A percentile compares a stretch with the other conserved stretches of the same genome.
phyloP scores from a whole-genome alignment of 2,113 vertebrate genomes.

The Furnarius figulus region DNA sequence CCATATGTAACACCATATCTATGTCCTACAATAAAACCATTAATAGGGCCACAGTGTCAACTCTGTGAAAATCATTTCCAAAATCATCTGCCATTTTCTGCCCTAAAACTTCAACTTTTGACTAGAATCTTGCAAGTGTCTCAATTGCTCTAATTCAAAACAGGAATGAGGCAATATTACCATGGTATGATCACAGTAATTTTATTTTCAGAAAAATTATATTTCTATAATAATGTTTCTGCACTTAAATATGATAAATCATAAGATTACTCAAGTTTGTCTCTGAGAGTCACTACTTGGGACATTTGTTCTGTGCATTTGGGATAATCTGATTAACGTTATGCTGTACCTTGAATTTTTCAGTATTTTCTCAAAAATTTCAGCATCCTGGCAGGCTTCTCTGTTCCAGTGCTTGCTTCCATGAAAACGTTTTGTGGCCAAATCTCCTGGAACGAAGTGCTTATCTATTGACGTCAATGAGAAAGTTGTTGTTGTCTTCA shows the following conservation, averaged over 20 bases:
- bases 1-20: neutral
- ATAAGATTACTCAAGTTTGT: neutral
- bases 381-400: neutral
- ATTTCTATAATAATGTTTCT: neutral
- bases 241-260: neutral
- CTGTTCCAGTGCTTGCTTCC: neutral
- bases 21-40: neutral
- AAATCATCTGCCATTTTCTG: neutral
- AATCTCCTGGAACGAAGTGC: neutral
- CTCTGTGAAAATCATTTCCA: neutral
- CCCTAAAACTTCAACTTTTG: neutral
- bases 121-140: neutral
- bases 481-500: neutral
- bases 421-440: neutral
- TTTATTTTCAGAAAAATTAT: neutral
- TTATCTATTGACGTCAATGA: neutral
- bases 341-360: neutral
- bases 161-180: neutral
- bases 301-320: neutral
- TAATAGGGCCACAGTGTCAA: neutral
- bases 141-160: neutral
- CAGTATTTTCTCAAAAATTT: neutral
- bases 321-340: neutral
- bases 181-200: neutral
- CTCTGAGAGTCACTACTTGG: neutral